These are phyloP conservation scores for Chrysolina oricalcia DNA, from an alignment of 2,888 invertebrate species.

Conservation along the genomic window DNA sequence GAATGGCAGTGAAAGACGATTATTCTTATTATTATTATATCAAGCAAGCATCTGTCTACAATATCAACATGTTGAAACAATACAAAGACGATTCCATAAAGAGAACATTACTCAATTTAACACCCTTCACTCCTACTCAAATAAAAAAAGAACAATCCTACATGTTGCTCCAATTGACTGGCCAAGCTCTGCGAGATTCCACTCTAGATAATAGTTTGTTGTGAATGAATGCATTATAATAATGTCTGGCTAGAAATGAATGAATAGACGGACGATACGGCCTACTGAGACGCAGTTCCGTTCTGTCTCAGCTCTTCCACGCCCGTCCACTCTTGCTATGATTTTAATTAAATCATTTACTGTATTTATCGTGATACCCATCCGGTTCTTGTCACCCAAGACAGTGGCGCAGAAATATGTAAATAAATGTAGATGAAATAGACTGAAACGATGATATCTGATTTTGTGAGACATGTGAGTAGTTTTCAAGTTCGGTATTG, in stretches of 20 bases:
- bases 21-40: no score
- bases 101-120: constrained; percentile 4
- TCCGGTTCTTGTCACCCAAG: constrained; percentile 48
- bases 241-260: constrained; percentile 58
- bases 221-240: constrained; percentile 59
- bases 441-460: no score
- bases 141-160: constrained; percentile 33
- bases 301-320: constrained; percentile 55
- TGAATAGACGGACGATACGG: constrained; percentile 57
- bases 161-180: constrained; percentile 46
- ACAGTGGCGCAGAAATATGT: constrained; percentile 29
- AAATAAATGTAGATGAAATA: neutral
- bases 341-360: constrained; percentile 55
- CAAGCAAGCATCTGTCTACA: no score
- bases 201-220: constrained; percentile 52
- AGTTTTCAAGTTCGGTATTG: no score
- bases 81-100: neutral
- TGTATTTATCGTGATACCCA: constrained; percentile 47
- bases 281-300: constrained; percentile 61
- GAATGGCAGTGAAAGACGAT: no score
- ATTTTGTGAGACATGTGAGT: no score
- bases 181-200: constrained; percentile 48
- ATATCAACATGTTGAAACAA: neutral
- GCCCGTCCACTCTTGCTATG: constrained; percentile 52
- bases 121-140: constrained; percentile 4